These are phyloP conservation scores for Halichoerus grypus DNA, from an alignment of 2,113 vertebrate species.

Conservation along the genomic window DNA sequence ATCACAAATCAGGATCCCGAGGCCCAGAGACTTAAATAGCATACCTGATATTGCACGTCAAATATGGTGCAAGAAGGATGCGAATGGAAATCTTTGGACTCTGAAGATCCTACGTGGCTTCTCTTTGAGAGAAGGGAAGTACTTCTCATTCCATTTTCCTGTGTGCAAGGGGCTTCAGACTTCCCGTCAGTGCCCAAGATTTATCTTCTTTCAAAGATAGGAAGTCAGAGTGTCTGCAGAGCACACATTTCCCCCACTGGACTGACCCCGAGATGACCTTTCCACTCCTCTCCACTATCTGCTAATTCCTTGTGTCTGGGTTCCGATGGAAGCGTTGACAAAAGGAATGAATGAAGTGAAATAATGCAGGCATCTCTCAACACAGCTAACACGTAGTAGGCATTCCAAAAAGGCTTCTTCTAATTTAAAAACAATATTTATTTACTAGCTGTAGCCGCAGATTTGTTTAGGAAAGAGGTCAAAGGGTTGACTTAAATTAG, in stretches of 20 bases:
- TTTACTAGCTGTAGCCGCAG: constrained; percentile 58
- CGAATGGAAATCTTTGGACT: not conserved
- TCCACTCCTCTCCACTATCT: constrained; percentile 23
- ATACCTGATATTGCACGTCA: not conserved
- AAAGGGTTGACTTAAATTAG: constrained; percentile 79
- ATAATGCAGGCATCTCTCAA: not conserved
- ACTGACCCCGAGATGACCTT: constrained; percentile 67
- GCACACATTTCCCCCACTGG: not conserved
- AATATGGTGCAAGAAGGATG: not conserved
- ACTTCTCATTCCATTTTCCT: not conserved
- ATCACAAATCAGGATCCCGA: not conserved
- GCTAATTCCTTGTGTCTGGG: constrained; percentile 37
- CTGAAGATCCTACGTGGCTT: not conserved
- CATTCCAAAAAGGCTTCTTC: constrained; percentile 43
- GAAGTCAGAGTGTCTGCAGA: constrained; percentile 54
- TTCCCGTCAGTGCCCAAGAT: not conserved
- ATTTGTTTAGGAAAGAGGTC: constrained; percentile 70
- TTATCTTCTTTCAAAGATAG: constrained; percentile 55
- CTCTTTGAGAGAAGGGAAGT: not conserved
- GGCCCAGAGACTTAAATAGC: not conserved
- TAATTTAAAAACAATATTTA: constrained; percentile 66
- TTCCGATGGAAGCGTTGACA: constrained; percentile 32
- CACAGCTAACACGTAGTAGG: constrained; percentile 56
- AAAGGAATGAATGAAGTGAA: constrained; percentile 24
- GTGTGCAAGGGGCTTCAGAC: not conserved